phyloP scores from a whole-genome alignment of 2,113 vertebrate species.

The Clupea harengus region DNA sequence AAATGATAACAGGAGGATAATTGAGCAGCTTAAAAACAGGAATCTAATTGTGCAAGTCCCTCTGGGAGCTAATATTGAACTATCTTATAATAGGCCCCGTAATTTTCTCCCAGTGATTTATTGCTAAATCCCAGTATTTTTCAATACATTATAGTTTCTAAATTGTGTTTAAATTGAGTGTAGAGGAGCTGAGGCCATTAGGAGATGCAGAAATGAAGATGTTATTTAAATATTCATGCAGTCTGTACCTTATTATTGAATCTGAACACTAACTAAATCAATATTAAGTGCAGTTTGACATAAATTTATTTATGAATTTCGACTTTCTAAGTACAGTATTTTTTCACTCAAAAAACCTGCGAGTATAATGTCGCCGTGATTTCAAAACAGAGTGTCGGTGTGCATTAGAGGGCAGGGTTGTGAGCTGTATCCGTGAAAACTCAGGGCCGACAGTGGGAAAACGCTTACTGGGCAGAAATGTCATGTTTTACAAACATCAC shows the following conservation, averaged over 20 bases:
- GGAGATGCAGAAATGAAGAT: constrained; percentile 99
- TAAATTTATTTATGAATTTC: constrained; percentile 99
- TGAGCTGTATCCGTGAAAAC: constrained; percentile 91
- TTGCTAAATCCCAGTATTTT: constrained; percentile 99
- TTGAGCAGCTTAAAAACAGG: constrained; percentile 98
- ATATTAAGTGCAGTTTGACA: constrained; percentile 99
- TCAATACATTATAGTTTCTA: constrained; percentile 99
- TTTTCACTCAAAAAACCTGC: constrained; percentile 98
- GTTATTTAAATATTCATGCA: constrained; percentile 99
- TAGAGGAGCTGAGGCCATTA: constrained; percentile 99
- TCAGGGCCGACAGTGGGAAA: constrained; percentile 84
- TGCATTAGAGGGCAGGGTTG: constrained; percentile 93
- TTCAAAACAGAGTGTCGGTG: constrained; percentile 99
- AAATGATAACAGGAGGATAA: constrained; percentile 96
- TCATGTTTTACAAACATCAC: constrained; percentile 86
- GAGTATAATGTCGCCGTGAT: constrained; percentile 99
- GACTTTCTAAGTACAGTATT: constrained; percentile 99
- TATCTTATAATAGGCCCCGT: constrained; percentile 95
- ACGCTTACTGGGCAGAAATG: constrained; percentile 97
- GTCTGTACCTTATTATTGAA: constrained; percentile 99
- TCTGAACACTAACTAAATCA: constrained; percentile 99
- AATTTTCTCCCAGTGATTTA: constrained; percentile 99
- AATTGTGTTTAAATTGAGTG: constrained; percentile 99
- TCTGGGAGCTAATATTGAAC: constrained; percentile 89
- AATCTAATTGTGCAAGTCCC: constrained; percentile 96